Percentiles rank a stretch among this genome's conserved stretches.
Conservation (phyloP, 2,888 invertebrate genomes). For the Anagyrus pseudococci region DNA sequence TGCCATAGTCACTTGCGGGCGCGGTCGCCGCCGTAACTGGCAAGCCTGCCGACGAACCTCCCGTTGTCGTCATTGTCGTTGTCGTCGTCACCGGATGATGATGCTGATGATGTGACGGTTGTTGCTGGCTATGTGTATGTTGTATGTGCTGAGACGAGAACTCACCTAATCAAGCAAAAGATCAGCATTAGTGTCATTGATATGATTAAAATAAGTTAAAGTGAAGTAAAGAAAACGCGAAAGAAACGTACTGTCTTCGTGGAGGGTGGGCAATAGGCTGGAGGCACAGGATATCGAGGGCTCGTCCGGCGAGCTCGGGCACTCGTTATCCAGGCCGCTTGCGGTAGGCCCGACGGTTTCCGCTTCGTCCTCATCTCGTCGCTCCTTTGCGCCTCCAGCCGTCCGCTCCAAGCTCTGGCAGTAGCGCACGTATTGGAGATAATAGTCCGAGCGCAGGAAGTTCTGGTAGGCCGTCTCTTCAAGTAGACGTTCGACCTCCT, state of each 20-base stretch:
- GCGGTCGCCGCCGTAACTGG: slow-evolving; percentile 26
- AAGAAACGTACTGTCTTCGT: slow-evolving; percentile 87
- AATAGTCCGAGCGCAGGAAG: slow-evolving; percentile 91
- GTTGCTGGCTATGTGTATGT: slow-evolving; percentile 28
- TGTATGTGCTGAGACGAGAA: slow-evolving; percentile 29
- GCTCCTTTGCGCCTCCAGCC: neutral
- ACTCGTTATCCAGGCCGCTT: slow-evolving; percentile 41
- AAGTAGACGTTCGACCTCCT: slow-evolving; percentile 83
- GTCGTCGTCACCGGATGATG: slow-evolving; percentile 36
- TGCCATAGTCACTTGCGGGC: slow-evolving; percentile 23
- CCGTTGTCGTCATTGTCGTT: neutral
- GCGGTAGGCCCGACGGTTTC: no score
- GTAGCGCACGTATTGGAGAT: slow-evolving; percentile 83
- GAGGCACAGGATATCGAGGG: slow-evolving; percentile 63
- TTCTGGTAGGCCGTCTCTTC: slow-evolving; percentile 89
- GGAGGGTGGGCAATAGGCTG: slow-evolving; percentile 78
- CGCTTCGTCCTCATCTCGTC: neutral
- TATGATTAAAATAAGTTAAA: neutral
- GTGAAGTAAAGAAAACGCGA: slow-evolving; percentile 28
- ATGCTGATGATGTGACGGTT: slow-evolving; percentile 40
- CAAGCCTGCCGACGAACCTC: neutral
- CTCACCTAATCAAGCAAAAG: slow-evolving; percentile 17
- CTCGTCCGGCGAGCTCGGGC: slow-evolving; percentile 57
- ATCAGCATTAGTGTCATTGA: neutral
- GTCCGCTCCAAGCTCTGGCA: slow-evolving; percentile 63